A percentile compares a stretch with the other conserved stretches of the same genome.
These are phyloP conservation scores for Bubo bubo DNA, from an alignment of 2,113 vertebrate genomes.

Conservation along the genomic window DNA sequence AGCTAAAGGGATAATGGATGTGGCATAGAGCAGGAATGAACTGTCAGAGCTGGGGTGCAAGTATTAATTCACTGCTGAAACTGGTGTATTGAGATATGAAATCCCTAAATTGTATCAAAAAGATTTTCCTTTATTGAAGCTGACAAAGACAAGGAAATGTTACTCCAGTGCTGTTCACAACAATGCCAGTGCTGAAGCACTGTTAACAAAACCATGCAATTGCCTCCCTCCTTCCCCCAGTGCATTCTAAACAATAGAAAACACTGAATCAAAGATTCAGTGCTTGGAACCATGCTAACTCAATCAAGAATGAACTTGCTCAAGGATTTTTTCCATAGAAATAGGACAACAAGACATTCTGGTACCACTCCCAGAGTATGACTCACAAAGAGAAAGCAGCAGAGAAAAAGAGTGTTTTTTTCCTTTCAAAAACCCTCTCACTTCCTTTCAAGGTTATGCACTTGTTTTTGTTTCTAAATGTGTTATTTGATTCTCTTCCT, in stretches of 20 bases:
- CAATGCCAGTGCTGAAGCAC: background rate
- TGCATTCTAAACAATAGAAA: background rate
- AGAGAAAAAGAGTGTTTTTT: background rate
- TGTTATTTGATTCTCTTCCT: background rate
- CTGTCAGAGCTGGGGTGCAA: background rate
- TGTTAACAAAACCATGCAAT: background rate
- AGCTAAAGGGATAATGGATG: background rate
- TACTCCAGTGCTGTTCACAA: background rate
- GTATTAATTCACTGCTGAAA: background rate
- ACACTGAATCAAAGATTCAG: background rate
- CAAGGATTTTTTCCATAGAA: constrained; percentile 56
- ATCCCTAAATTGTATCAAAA: background rate
- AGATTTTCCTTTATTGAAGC: background rate
- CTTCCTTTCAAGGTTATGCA: constrained; percentile 15
- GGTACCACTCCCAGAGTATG: constrained; percentile 49
- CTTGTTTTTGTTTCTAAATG: background rate
- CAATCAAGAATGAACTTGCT: constrained; percentile 46
- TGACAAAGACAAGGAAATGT: background rate
- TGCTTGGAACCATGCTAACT: constrained; percentile 36
- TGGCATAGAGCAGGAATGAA: background rate
- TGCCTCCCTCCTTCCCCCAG: background rate
- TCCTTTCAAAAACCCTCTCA: background rate
- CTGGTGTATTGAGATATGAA: background rate
- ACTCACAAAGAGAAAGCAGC: constrained; percentile 45
- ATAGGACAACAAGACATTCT: constrained; percentile 16